These are phyloP conservation scores for Cryptophagus acutangulus DNA, from an alignment of 2,888 invertebrate genomes.

Conservation along the genomic window DNA sequence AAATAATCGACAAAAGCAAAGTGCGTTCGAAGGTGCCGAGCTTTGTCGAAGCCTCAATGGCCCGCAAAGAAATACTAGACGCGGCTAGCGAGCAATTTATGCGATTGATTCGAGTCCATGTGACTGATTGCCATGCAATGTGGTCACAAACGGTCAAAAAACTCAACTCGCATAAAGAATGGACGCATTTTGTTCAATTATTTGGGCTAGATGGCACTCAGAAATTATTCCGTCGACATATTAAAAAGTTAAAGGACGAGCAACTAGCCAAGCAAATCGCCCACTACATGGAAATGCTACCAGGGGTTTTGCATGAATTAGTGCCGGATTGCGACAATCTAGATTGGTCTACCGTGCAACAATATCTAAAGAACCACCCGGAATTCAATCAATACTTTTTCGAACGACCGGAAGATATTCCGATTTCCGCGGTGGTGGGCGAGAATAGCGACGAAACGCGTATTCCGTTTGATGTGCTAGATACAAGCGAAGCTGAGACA, in stretches of 20 bases:
- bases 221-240: conserved; percentile 70
- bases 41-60: conserved; percentile 78
- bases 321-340: conserved; percentile 70
- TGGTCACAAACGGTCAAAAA: conserved; percentile 86
- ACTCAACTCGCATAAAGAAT: conserved; percentile 82
- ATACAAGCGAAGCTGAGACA: conserved; percentile 85
- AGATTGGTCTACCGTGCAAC: conserved; percentile 84
- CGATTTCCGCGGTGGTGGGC: conserved; percentile 69
- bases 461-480: conserved; percentile 89
- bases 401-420: conserved; percentile 70
- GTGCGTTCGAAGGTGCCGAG: conserved; percentile 63
- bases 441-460: conserved; percentile 64
- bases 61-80: conserved; percentile 82
- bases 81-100: conserved; percentile 88
- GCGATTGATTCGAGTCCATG: conserved; percentile 77
- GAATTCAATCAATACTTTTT: conserved; percentile 92
- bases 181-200: conserved; percentile 81
- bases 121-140: conserved; percentile 74
- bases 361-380: conserved; percentile 83
- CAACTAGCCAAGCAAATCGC: conserved; percentile 71
- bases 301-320: conserved; percentile 70
- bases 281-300: conserved; percentile 71
- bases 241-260: conserved; percentile 76
- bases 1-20: conserved; percentile 88
- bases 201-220: conserved; percentile 62